phyloP scores from a whole-genome alignment of 2,888 invertebrate genomes.

The Diplolepis rosae region DNA sequence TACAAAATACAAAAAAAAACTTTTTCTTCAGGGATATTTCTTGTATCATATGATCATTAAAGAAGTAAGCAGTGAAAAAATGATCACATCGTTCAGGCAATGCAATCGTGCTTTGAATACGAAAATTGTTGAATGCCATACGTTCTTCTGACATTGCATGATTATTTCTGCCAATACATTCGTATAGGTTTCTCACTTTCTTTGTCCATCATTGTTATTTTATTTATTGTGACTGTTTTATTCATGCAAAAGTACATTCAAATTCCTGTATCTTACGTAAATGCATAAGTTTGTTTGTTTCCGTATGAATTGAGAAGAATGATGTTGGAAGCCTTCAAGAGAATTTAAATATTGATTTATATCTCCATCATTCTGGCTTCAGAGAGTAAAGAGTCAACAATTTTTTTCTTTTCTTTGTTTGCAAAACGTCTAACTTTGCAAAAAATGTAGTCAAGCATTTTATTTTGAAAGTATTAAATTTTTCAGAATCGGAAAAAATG shows the following conservation, averaged over 20 bases:
- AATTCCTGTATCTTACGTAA: background rate
- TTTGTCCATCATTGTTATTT: background rate
- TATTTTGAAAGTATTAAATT: too few relatives aligned
- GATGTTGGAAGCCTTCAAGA: background rate
- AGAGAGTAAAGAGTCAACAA: background rate
- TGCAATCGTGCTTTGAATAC: conserved; percentile 1
- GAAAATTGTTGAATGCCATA: background rate
- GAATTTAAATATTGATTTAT: background rate
- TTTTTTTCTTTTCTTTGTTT: too few relatives aligned
- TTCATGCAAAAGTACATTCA: background rate
- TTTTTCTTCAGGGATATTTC: too few relatives aligned
- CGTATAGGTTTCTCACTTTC: background rate
- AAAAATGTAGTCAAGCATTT: too few relatives aligned
- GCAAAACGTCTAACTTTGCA: too few relatives aligned
- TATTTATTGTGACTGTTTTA: background rate
- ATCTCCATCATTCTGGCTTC: background rate
- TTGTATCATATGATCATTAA: background rate
- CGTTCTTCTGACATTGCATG: background rate
- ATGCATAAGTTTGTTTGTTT: background rate
- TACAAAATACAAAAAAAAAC: too few relatives aligned
- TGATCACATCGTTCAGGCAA: background rate
- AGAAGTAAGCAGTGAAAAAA: background rate
- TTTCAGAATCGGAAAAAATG: too few relatives aligned
- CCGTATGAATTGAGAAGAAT: background rate
- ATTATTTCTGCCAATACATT: background rate